Conservation (phyloP, 2,797 vertebrate species). For the Taenioides sp. region DNA sequence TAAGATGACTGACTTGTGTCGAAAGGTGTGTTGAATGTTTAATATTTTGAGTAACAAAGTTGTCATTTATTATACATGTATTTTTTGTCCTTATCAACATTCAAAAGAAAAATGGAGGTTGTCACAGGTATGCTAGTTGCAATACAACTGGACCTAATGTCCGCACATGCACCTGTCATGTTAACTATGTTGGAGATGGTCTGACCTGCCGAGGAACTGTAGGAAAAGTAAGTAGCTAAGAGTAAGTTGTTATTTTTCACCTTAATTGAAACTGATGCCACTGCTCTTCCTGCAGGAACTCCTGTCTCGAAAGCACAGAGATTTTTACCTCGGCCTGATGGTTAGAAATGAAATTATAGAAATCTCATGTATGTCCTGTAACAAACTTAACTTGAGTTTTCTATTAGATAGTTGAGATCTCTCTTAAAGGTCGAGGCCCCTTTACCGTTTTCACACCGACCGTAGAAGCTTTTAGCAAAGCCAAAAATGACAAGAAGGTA, state of each 20-base stretch:
- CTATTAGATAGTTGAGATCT: constrained; percentile 58
- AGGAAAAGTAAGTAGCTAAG: constrained; percentile 72
- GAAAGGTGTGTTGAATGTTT: constrained; percentile 67
- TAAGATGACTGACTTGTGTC: constrained; percentile 78
- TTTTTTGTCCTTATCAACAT: neutral
- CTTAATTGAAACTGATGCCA: neutral
- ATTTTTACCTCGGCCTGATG: constrained; percentile 77
- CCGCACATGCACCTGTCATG: constrained; percentile 80
- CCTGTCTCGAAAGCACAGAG: constrained; percentile 51
- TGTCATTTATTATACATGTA: neutral
- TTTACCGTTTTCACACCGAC: constrained; percentile 87
- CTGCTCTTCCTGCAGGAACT: constrained; percentile 78
- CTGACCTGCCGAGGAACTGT: constrained; percentile 82
- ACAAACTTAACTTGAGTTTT: neutral
- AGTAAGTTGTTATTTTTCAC: neutral
- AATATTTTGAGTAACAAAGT: neutral
- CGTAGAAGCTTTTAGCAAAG: constrained; percentile 37
- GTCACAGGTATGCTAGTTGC: constrained; percentile 82
- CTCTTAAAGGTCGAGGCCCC: constrained; percentile 77
- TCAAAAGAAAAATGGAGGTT: constrained; percentile 87
- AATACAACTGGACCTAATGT: constrained; percentile 76
- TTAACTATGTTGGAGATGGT: constrained; percentile 81
- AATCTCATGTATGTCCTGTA: neutral
- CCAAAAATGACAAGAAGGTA: neutral
- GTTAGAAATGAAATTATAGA: constrained; percentile 60